Conservation (phyloP, 2,797 vertebrate species). For the Hydrolagus colliei region DNA sequence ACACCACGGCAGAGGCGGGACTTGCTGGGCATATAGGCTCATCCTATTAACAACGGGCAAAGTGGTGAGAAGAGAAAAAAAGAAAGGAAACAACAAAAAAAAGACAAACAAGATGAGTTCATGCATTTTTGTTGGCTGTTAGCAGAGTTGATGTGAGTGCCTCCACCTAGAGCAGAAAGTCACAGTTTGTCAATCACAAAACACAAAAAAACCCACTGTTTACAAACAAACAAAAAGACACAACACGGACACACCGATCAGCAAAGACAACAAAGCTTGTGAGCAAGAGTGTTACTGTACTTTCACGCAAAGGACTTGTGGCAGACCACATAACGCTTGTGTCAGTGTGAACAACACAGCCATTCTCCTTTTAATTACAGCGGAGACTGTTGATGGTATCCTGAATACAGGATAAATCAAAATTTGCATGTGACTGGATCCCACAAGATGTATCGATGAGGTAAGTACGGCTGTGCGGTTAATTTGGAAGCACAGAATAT, state of each 20-base stretch:
- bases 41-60: conserved; percentile 77
- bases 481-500: background rate
- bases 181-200: conserved; percentile 52
- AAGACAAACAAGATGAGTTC: conserved; percentile 65
- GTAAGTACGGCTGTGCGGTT: background rate
- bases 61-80: conserved; percentile 65
- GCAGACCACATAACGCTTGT: background rate
- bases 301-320: conserved; percentile 52
- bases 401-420: background rate
- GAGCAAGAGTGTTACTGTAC: conserved; percentile 46
- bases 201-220: conserved; percentile 46
- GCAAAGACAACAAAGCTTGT: conserved; percentile 48
- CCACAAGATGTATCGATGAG: background rate
- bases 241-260: conserved; percentile 44
- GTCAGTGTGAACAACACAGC: background rate
- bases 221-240: conserved; percentile 40
- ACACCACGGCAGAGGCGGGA: conserved; percentile 66
- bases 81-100: conserved; percentile 62
- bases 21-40: conserved; percentile 81
- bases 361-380: background rate
- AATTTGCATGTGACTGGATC: background rate
- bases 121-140: conserved; percentile 61
- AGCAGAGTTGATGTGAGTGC: conserved; percentile 60
- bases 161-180: conserved; percentile 51
- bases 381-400: background rate